Evolutionary conservation across 2,113 vertebrate species (phyloP), one percentile per base, ranked within the genome.

Genomic region (Acinonyx jubatus): DNA sequence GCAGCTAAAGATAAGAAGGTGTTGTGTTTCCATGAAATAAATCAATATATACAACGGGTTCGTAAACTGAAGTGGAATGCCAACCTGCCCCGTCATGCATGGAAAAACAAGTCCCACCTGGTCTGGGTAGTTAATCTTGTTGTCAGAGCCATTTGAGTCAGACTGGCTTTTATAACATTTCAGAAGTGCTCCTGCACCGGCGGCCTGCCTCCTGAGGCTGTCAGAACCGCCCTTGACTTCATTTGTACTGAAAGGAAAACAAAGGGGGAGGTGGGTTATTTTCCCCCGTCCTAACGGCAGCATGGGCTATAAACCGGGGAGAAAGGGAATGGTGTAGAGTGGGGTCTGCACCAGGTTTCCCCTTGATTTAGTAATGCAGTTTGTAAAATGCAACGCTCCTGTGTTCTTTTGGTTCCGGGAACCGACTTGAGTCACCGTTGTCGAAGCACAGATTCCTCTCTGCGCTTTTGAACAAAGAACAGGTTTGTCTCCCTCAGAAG

Each of bases 401-500:
- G 9, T 50, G 29, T 21, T 61, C 12, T 57, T 69, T 61, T 9
- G 48, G n/a, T 29, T 48, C 93, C 79, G 50, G 73, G 36, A 93
- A 80, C 78, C 18, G 66, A 88, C 27, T 38, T 5, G 8, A 45
- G 18, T 31, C 33, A 3, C 48, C 69, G 38, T 91, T 79, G 69
- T 11, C 18, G 81, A 94, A 73, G 18, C 84, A n/a, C 50, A 23
- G 1, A 6, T 73, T 81, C 6, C 6, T 55, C 74, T 33, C 5
- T 52, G 68, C 79, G 15, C 38, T 41, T 85, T 8, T 31, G 78
- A 92, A 86, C 69, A 89, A 78, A 84, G 63, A 76, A 13, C 61
- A 91, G 76, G 48, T 89, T 95, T 87, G 61, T 96, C 63, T 69
- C 66, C 38, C 86, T 63, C 14, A 4, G 45, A 76, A 95, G 79